Conservation (phyloP, 2,113 vertebrate genomes). For the Silurus asotus region DNA sequence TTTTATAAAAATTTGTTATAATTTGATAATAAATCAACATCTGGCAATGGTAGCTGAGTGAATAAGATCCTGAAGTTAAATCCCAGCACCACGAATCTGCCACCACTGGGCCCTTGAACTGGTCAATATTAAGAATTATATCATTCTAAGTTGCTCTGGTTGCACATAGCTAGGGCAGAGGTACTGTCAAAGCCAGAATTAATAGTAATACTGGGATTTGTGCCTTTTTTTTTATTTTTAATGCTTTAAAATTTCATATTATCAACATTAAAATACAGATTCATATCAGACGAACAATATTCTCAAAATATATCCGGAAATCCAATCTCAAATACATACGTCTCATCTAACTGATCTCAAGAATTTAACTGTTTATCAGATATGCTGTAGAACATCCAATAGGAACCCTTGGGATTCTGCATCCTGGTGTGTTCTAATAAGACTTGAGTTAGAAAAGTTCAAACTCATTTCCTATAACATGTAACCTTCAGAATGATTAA, state of each 20-base stretch:
- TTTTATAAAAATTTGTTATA: no score
- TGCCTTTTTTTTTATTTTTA: neutral
- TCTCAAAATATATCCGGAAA: neutral
- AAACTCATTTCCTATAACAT: conserved; percentile 53
- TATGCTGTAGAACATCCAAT: neutral
- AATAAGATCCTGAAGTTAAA: no score
- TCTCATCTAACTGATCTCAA: neutral
- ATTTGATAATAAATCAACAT: neutral
- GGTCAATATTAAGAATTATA: no score
- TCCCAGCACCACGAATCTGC: no score
- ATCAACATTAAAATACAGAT: neutral
- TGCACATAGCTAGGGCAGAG: neutral
- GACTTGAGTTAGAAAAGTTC: conserved; percentile 13
- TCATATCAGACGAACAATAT: neutral
- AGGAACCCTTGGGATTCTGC: neutral
- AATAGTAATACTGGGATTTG: neutral
- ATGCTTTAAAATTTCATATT: neutral
- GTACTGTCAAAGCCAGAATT: neutral
- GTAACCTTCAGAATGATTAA: conserved; percentile 51
- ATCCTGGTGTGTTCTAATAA: neutral
- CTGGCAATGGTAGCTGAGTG: no score
- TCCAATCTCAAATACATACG: neutral
- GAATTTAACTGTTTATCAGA: neutral
- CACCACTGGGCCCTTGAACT: no score
- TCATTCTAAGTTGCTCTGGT: no score